Conservation (phyloP, 2,113 vertebrate species). For the Sphaerodactylus townsendi region DNA sequence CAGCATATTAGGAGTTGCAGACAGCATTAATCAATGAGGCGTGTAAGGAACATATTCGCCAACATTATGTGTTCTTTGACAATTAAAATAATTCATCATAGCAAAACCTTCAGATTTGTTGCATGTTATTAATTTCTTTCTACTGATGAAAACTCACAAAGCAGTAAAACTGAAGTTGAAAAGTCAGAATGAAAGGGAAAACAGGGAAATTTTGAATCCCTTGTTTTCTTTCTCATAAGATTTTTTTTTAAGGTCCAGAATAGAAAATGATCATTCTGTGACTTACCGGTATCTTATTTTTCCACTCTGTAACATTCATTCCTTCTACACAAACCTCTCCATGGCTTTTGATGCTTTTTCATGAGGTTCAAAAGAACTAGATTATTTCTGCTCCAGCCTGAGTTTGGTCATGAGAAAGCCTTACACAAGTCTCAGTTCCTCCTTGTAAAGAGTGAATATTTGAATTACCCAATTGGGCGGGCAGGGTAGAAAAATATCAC, state of each 20-base stretch:
- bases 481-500: not conserved
- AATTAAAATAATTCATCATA: not conserved
- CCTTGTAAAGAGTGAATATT: not conserved
- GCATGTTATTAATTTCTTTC: not conserved
- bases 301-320: not conserved
- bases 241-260: not conserved
- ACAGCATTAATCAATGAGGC: not conserved
- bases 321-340: not conserved
- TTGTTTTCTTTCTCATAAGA: not conserved
- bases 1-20: accelerated
- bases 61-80: not conserved
- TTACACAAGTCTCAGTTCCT: not conserved
- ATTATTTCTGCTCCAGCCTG: not conserved
- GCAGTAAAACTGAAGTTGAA: not conserved
- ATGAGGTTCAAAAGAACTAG: not conserved
- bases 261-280: no score
- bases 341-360: not conserved
- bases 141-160: no score
- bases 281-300: not conserved
- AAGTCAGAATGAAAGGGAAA: not conserved
- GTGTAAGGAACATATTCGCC: accelerated
- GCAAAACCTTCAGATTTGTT: not conserved
- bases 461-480: not conserved
- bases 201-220: no score
- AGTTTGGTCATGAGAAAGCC: not conserved